Evolutionary conservation across 1,140 invertebrate species (phyloP), one percentile per base, ranked within the genome.

Genomic region (Idris sp.): DNA sequence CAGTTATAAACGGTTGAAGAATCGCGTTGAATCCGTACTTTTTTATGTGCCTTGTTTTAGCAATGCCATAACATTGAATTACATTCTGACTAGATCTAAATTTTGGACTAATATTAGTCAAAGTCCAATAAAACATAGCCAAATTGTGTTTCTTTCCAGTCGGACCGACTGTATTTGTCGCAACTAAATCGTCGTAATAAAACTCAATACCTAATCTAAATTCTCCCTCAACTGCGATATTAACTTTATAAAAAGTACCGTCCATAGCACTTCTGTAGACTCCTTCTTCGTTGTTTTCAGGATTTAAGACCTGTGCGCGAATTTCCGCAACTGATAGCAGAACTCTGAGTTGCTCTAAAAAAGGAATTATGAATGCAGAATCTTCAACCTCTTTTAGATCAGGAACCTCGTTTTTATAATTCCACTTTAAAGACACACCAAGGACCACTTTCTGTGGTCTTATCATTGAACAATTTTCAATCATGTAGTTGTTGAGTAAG

Each of bases 71-170:
- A 14, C 53, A 46, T 10, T 30, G 40, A n/a, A 53, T 28, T 2
- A 18, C 11, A 36, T 64, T 33, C 10, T n/a, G 28, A 4, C 15
- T 44, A 0, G 41, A 59, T 9, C 59, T 25, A 19, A 35, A 43
- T 28, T 44, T 51, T 5, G 59, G 48, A 28, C 11, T 9, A 1
- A 64, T 53, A 28, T 64, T 53, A 1, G 36, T 48, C 1, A 64
- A 1, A 8, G 30, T 53, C 46, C 38, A 53, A 9, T 64, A 64
- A 36, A 53, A 51, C 38, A 77, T 53, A 1, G 51, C 11, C 6
- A 62, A 10, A 65, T 73, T 72, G 13, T 77, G 54, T 26, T 58
- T 44, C 26, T 58, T 58, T 1, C 2, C 8, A 11, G 4, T 6
- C 1, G 38, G 19, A 43, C 58, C 31, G 1, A 48, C 2, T 25